These are phyloP conservation scores for Novumbra hubbsi DNA, from an alignment of 2,797 vertebrate species.

Conservation along the genomic window DNA sequence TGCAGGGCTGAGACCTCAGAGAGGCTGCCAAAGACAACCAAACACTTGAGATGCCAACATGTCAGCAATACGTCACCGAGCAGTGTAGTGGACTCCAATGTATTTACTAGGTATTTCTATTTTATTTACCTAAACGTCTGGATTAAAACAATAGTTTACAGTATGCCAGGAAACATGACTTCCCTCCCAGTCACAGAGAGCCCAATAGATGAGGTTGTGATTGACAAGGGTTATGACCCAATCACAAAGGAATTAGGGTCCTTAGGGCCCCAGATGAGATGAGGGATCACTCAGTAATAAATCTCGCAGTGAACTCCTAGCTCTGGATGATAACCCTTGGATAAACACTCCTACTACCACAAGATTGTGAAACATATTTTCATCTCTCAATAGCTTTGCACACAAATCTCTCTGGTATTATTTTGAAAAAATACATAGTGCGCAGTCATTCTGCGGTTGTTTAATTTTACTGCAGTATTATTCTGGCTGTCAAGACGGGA, in stretches of 20 bases:
- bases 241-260: slow-evolving; percentile 36
- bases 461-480: slow-evolving; percentile 12
- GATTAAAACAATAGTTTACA: slow-evolving; percentile 17
- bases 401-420: background rate
- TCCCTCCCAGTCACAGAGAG: slow-evolving; percentile 24
- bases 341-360: slow-evolving; percentile 20
- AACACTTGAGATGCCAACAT: slow-evolving; percentile 44
- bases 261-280: slow-evolving; percentile 20
- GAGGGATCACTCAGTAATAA: slow-evolving; percentile 12
- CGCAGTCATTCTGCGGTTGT: slow-evolving; percentile 20
- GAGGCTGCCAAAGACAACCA: slow-evolving; percentile 47
- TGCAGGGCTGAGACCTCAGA: slow-evolving; percentile 27
- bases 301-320: slow-evolving; percentile 13
- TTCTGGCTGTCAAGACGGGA: slow-evolving; percentile 43
- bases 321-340: background rate
- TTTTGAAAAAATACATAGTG: slow-evolving; percentile 26
- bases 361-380: slow-evolving; percentile 34
- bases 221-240: slow-evolving; percentile 38
- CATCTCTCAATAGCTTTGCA: background rate
- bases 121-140: background rate
- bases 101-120: background rate
- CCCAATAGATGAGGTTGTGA: slow-evolving; percentile 12
- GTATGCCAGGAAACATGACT: slow-evolving; percentile 31
- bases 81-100: background rate
- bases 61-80: slow-evolving; percentile 31